Conservation (phyloP, 2,888 invertebrate species). For the Idaea dimidiata region DNA sequence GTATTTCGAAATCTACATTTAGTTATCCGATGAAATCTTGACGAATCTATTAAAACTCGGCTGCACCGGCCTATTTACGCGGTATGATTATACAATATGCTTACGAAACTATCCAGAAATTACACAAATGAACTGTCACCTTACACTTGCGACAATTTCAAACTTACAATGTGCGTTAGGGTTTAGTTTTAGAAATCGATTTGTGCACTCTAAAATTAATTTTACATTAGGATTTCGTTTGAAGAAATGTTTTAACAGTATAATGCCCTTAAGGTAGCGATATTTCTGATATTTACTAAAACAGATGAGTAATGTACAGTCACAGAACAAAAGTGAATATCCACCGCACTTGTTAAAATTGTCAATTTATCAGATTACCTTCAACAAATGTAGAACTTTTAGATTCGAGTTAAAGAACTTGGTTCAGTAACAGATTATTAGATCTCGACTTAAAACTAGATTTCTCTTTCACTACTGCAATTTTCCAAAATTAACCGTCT, state of each 20-base stretch:
- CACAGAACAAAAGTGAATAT: too few species aligned
- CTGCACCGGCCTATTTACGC: conserved; percentile 55
- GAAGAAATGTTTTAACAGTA: conserved; percentile 23
- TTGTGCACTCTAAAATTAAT: conserved; percentile 27
- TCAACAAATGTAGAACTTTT: too few species aligned
- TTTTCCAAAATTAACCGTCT: too few species aligned
- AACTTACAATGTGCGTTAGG: conserved; percentile 50
- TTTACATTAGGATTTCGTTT: conserved; percentile 36
- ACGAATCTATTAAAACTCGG: conserved; percentile 50
- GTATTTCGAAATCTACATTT: too few species aligned
- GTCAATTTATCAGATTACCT: too few species aligned
- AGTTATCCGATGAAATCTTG: conserved; percentile 29
- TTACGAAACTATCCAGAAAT: conserved; percentile 56
- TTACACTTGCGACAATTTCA: conserved; percentile 60
- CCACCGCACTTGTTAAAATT: too few species aligned
- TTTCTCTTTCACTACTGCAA: too few species aligned
- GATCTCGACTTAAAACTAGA: too few species aligned
- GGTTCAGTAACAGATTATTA: too few species aligned
- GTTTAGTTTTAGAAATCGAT: conserved; percentile 29
- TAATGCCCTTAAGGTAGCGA: conserved; percentile 14
- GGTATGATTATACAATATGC: conserved; percentile 61
- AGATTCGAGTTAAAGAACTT: too few species aligned
- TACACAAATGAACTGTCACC: conserved; percentile 25
- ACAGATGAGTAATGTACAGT: conserved; percentile 8
- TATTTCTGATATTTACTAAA: neutral